A percentile compares a stretch with the other conserved stretches of the same genome.
Evolutionary conservation across 2,888 invertebrate species (phyloP).

Genomic region (Erannis defoliaria): DNA sequence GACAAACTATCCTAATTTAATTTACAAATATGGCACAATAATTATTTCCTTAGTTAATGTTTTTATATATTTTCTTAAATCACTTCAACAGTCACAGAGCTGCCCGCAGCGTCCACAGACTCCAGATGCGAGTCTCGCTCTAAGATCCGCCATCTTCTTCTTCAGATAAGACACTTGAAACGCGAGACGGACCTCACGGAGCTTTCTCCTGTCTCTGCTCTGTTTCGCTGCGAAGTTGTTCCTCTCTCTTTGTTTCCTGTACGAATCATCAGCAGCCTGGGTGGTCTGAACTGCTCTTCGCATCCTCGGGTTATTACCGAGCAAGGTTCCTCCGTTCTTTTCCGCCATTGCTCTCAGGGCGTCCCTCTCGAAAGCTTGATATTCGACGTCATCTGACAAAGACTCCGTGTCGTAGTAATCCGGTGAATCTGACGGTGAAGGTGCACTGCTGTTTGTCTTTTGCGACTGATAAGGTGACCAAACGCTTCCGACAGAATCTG

Average conservation of each 20-base stretch:
- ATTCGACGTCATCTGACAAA: slow-evolving; percentile 85
- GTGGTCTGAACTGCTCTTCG: slow-evolving; percentile 81
- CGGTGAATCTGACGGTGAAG: slow-evolving; percentile 79
- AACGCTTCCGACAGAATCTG: slow-evolving; percentile 58
- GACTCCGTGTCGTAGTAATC: slow-evolving; percentile 65
- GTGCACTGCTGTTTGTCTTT: slow-evolving; percentile 45
- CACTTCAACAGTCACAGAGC: slow-evolving; percentile 50
- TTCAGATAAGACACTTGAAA: slow-evolving; percentile 95
- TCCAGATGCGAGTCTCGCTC: slow-evolving; percentile 88
- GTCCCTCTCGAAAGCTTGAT: slow-evolving; percentile 89
- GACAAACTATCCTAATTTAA: not conserved
- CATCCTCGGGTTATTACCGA: slow-evolving; percentile 90
- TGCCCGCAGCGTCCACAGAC: slow-evolving; percentile 58
- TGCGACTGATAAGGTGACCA: slow-evolving; percentile 50
- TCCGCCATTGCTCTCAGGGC: slow-evolving; percentile 89
- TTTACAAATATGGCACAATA: slow-evolving; percentile 43
- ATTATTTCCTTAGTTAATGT: too few species aligned
- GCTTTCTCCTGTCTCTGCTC: slow-evolving; percentile 94
- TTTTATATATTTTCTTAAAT: slow-evolving; percentile 17
- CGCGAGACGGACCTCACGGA: slow-evolving; percentile 97
- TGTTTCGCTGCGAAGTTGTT: slow-evolving; percentile 98
- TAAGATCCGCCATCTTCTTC: slow-evolving; percentile 93
- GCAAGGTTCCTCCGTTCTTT: slow-evolving; percentile 85
- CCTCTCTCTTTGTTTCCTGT: slow-evolving; percentile 94
- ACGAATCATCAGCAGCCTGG: slow-evolving; percentile 89